Base-by-base conservation (phyloP, 2,113 vertebrate genomes). In the Urocolius indicus region DNA sequence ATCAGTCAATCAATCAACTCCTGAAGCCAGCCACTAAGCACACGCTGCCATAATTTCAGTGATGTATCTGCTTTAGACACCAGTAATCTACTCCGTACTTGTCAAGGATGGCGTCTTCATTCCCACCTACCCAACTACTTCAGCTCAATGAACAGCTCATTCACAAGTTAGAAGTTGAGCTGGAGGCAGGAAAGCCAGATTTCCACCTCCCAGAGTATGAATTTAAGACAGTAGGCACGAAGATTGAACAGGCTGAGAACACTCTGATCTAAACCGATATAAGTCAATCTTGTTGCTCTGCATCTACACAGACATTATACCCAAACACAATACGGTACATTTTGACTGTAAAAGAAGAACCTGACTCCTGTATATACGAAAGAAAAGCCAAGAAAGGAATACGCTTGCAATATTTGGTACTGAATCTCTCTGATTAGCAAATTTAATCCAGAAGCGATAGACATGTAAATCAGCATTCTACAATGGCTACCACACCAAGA, bases 61-160 rank as follows among this genome's bases (percentile, higher is more conserved):
- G 43, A 81, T 63, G 62, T 72, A 67, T 43, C 38, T 51, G 54
- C 58, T 84, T 45, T 7, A 87, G 29, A 79, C 62, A 94, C 27
- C 45, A 72, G 54, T 13, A 55, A 69, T 32, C 74, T 76, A 36
- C 66, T 76, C 43, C 3, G 23, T 34, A 52, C 17, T 2, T 8
- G 29, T 68, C 77, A 85, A 46, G 58, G 55, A 89, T 34, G 36
- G 77, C n/a, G 45, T 46, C 66, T 92, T 91, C 81, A 32, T 65
- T 87, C 27, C 91, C 91, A 90, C 93, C 85, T 73, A 91, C 77
- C 93, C 81, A 93, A 85, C 81, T 49, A 57, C 49, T 68, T 79
- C 81, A 52, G 57, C 27, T 87, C 89, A 95, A 55, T 23, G 91
- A 94, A 89, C 73, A 72, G 83, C 91, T 96, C 94, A 96, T 89